phyloP scores from a whole-genome alignment of 2,888 invertebrate species.

The Dexiosoma caninum region DNA sequence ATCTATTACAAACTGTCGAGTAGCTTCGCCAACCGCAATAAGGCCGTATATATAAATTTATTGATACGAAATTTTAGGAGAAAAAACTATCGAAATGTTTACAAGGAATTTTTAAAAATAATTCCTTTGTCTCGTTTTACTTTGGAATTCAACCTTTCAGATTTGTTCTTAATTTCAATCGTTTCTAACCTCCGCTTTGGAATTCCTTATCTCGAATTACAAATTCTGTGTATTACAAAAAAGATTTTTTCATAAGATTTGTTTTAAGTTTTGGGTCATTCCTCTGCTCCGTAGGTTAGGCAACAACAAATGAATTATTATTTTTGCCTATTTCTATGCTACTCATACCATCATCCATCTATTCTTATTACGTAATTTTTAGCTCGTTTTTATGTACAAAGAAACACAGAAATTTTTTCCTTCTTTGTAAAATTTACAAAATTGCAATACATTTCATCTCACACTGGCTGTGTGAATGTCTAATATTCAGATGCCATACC shows the following conservation, averaged over 20 bases:
- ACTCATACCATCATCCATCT: background rate
- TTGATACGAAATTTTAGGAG: no score
- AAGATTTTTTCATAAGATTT: conserved; percentile 15
- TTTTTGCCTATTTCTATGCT: conserved; percentile 52
- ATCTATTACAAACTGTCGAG: no score
- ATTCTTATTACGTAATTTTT: conserved; percentile 31
- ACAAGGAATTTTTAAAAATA: no score
- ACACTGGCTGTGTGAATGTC: background rate
- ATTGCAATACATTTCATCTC: conserved; percentile 54
- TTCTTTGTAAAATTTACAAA: conserved; percentile 11
- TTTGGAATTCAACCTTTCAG: no score
- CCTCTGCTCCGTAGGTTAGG: conserved; percentile 14
- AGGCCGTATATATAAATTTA: no score
- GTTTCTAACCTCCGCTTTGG: background rate
- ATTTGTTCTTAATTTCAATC: conserved; percentile 2
- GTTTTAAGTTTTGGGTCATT: conserved; percentile 37
- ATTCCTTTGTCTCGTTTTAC: no score
- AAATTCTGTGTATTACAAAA: conserved; percentile 15
- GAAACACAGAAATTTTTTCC: background rate
- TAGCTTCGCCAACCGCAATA: no score
- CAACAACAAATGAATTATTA: conserved; percentile 51
- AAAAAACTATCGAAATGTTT: no score
- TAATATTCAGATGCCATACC: conserved; percentile 54
- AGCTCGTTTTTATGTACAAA: background rate
- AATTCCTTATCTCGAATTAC: background rate